Evolutionary conservation across 2,113 vertebrate species (phyloP).

Genomic region (Narcine bancroftii): DNA sequence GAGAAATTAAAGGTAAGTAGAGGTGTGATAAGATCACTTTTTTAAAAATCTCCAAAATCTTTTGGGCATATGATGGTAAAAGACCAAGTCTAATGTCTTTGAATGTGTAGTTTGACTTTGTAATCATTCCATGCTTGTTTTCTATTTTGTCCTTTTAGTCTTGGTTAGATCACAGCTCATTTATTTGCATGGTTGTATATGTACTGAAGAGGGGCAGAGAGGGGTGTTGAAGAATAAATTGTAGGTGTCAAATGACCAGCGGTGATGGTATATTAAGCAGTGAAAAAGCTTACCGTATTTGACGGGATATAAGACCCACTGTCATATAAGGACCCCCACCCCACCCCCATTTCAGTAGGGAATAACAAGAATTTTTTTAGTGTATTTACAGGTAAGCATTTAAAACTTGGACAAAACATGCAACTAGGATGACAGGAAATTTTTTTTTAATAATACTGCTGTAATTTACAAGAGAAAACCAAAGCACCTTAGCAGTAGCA

Average conservation of each 20-base stretch:
- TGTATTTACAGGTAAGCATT: no score
- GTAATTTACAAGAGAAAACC: no score
- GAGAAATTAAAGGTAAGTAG: background rate
- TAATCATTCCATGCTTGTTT: background rate
- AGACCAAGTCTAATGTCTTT: background rate
- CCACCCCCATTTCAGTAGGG: no score
- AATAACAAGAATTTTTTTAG: no score
- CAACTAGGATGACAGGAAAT: no score
- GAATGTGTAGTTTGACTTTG: background rate
- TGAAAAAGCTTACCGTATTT: background rate
- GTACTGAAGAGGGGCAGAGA: background rate
- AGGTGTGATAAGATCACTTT: background rate
- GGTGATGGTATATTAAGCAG: background rate
- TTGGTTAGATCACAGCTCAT: background rate
- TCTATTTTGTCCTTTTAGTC: background rate
- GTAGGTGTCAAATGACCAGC: slow-evolving; percentile 29
- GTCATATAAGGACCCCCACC: no score
- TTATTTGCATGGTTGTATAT: background rate
- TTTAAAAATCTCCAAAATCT: background rate
- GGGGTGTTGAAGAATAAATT: background rate
- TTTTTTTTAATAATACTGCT: no score
- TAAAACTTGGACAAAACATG: no score
- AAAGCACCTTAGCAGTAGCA: no score
- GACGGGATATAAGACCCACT: no score
- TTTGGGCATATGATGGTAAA: background rate